These are phyloP conservation scores for Stenotaenia linearis DNA, from an alignment of 2,888 invertebrate species.

Conservation along the genomic window DNA sequence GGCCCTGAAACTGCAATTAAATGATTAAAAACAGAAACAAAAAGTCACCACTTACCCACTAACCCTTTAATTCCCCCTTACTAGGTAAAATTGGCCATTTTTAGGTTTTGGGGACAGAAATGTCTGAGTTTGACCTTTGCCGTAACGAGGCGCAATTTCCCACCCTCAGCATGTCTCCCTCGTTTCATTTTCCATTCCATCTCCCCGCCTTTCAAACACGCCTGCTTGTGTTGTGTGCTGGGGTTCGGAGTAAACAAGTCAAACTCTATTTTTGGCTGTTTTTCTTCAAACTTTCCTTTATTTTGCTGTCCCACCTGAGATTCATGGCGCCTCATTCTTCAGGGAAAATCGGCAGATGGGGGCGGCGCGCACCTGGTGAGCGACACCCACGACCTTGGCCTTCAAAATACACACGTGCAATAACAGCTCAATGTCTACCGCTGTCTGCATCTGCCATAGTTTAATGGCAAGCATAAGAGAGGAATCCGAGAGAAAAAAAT, in stretches of 20 bases:
- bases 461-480: not conserved
- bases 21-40: too few species aligned
- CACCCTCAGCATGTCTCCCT: too few species aligned
- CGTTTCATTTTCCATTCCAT: not conserved
- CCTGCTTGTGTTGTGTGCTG: not conserved
- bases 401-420: conserved; percentile 11
- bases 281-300: not conserved
- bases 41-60: too few species aligned
- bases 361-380: not conserved
- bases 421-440: not conserved
- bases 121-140: too few species aligned
- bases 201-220: not conserved
- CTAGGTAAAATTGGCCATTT: too few species aligned
- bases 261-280: not conserved
- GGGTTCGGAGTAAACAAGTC: not conserved
- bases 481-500: not conserved
- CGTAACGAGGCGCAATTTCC: too few species aligned
- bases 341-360: not conserved
- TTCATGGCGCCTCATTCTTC: conserved; percentile 8
- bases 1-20: too few species aligned
- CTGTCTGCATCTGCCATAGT: not conserved
- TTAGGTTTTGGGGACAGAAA: too few species aligned
- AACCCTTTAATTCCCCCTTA: too few species aligned
- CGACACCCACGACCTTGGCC: conserved; percentile 14
- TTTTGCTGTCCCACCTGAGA: conserved; percentile 2